Percentiles rank a stretch among this genome's conserved stretches.
phyloP scores from a whole-genome alignment of 1,140 invertebrate genomes.

The Diorhabda carinulata region DNA sequence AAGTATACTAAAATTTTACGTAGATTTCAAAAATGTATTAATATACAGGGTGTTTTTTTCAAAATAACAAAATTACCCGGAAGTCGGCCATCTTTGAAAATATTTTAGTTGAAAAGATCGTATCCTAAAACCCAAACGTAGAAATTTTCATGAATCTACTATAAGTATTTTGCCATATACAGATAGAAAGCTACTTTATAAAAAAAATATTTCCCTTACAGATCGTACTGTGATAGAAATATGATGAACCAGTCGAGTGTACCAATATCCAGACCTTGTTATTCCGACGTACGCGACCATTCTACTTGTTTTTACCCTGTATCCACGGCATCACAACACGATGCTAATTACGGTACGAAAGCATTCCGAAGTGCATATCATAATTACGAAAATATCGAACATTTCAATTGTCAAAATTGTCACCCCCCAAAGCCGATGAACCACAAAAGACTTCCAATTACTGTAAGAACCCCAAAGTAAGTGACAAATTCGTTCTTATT shows the following conservation, averaged over 20 bases:
- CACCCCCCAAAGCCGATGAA: neutral
- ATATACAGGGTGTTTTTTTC: too few relatives aligned
- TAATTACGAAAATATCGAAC: neutral
- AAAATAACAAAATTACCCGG: too few relatives aligned
- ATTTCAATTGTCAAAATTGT: neutral
- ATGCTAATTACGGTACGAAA: neutral
- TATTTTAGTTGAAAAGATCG: too few relatives aligned
- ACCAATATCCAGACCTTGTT: neutral
- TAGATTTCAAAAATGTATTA: too few relatives aligned
- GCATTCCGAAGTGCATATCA: neutral
- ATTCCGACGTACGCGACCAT: neutral
- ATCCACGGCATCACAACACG: neutral
- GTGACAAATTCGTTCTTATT: neutral
- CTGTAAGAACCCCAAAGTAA: slow-evolving; percentile 33
- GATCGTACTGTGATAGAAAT: neutral
- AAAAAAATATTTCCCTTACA: too few relatives aligned
- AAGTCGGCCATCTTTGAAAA: too few relatives aligned
- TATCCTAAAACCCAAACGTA: too few relatives aligned
- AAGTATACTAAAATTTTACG: too few relatives aligned
- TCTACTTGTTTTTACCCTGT: neutral
- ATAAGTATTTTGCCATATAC: too few relatives aligned
- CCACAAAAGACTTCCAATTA: slow-evolving; percentile 28
- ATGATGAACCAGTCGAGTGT: neutral
- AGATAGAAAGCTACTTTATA: too few relatives aligned
- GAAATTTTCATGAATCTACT: too few relatives aligned